These are phyloP conservation scores for Myotis lucifugus DNA, from an alignment of 2,113 vertebrate genomes.

Conservation along the genomic window DNA sequence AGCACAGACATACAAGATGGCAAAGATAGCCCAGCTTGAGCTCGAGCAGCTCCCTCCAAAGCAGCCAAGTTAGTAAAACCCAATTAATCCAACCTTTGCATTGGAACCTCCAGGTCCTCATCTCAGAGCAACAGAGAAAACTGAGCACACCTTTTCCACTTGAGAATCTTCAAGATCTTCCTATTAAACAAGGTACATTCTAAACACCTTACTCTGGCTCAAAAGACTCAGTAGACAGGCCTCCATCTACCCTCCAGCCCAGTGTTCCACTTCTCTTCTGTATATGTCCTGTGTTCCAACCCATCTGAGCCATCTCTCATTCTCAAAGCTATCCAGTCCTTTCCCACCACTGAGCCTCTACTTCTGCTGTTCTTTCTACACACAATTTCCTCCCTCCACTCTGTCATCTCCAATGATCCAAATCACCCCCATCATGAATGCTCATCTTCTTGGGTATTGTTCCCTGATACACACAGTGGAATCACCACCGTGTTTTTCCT, in stretches of 20 bases:
- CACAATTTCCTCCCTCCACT: neutral
- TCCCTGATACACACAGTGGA: neutral
- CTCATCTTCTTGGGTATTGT: neutral
- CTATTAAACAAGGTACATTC: neutral
- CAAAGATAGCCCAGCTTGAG: neutral
- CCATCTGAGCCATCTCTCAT: neutral
- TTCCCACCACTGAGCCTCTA: neutral
- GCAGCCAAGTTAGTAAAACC: neutral
- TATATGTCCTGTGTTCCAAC: neutral
- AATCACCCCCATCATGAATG: neutral
- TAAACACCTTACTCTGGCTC: neutral
- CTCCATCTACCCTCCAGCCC: neutral
- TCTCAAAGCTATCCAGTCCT: neutral
- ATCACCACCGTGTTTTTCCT: neutral
- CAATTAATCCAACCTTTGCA: neutral
- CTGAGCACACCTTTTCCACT: neutral
- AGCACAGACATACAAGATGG: neutral
- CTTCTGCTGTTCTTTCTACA: neutral
- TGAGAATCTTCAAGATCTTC: neutral
- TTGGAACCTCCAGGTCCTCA: neutral
- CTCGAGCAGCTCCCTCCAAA: neutral
- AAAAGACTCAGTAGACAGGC: neutral
- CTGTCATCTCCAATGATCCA: neutral
- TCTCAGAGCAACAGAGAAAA: neutral
- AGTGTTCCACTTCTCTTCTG: neutral